phyloP scores from a whole-genome alignment of 2,113 vertebrate genomes.

The Nasalis larvatus region DNA sequence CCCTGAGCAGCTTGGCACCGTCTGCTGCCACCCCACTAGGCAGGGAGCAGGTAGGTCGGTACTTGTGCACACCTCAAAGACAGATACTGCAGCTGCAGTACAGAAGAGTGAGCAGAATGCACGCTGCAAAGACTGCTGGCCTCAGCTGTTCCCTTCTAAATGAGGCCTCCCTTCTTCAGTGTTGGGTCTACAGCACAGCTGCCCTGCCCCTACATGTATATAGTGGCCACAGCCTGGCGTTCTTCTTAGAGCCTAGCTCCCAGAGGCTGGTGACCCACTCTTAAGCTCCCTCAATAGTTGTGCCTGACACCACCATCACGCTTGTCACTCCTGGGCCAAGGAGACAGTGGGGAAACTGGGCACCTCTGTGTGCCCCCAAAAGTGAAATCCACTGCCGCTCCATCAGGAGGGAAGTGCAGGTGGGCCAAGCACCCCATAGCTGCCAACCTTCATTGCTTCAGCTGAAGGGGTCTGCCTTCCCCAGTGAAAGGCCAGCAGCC shows the following conservation, averaged over 20 bases:
- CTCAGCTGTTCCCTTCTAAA: neutral
- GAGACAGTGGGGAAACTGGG: neutral
- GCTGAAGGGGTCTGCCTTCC: neutral
- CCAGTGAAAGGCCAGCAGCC: neutral
- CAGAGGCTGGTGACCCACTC: neutral
- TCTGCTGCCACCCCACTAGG: neutral
- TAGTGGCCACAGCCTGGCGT: neutral
- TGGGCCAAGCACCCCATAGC: neutral
- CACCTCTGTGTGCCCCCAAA: neutral
- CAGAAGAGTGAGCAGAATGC: neutral
- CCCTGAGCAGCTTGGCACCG: neutral
- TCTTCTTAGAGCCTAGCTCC: neutral
- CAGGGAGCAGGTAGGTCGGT: neutral
- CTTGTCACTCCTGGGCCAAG: neutral
- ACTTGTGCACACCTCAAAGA: neutral
- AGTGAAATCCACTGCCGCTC: neutral
- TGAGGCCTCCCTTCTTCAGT: neutral
- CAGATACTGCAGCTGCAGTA: neutral
- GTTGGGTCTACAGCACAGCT: neutral
- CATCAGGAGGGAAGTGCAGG: neutral
- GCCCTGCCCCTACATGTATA: neutral
- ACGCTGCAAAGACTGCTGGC: neutral
- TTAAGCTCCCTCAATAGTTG: neutral
- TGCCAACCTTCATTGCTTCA: neutral
- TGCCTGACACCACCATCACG: too few species aligned